Conservation (phyloP, 1,140 invertebrate genomes). For the Hyles vespertilio region DNA sequence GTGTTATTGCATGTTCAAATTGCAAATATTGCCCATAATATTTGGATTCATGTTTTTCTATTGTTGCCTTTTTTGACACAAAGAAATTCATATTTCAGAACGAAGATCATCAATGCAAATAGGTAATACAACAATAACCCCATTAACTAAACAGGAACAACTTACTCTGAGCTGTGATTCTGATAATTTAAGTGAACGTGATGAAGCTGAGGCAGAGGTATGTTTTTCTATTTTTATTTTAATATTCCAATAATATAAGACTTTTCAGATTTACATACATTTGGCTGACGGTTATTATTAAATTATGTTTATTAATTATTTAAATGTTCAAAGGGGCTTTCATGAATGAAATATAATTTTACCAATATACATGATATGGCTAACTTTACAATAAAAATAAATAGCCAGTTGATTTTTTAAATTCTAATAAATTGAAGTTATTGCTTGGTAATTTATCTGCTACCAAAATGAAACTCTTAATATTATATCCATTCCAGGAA, state of each 20-base stretch:
- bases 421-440: too few species aligned
- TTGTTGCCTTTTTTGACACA: conserved; percentile 4
- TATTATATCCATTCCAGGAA: conserved; percentile 42
- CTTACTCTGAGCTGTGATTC: conserved; percentile 80
- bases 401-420: too few species aligned
- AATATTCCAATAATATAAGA: too few species aligned
- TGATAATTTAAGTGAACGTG: conserved; percentile 84
- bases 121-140: conserved; percentile 83
- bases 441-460: too few species aligned
- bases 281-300: too few species aligned
- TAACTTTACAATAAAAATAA: too few species aligned
- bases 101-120: conserved; percentile 76
- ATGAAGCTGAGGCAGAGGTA: conserved; percentile 89
- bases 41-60: background rate
- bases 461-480: too few species aligned
- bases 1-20: background rate
- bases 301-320: too few species aligned
- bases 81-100: conserved; percentile 46
- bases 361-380: background rate
- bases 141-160: conserved; percentile 74
- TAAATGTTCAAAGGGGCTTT: too few species aligned
- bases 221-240: conserved; percentile 24
- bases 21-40: background rate
- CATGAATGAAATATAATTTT: background rate
- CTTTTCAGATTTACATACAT: too few species aligned